These are phyloP conservation scores for Lypha dubia DNA, from an alignment of 2,888 invertebrate genomes.

Conservation along the genomic window DNA sequence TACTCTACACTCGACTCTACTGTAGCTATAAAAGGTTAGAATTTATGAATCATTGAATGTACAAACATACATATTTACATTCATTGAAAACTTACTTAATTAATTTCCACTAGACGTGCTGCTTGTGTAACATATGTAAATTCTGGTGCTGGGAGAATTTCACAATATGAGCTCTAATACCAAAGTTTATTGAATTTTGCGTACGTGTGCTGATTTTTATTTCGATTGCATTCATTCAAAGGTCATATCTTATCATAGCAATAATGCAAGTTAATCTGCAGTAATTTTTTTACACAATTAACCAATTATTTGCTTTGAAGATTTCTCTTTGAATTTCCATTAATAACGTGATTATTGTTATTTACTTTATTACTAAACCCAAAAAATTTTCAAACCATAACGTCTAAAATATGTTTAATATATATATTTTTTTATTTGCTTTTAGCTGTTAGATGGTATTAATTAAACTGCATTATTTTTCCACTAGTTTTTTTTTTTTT, in stretches of 20 bases:
- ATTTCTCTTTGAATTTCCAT: slow-evolving; percentile 44
- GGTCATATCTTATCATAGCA: neutral
- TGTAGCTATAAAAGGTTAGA: slow-evolving; percentile 62
- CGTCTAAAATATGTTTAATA: slow-evolving; percentile 37
- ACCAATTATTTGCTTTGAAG: slow-evolving; percentile 57
- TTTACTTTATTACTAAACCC: slow-evolving; percentile 41
- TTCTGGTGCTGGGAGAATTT: slow-evolving; percentile 24
- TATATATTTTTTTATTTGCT: slow-evolving; percentile 15
- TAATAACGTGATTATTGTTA: slow-evolving; percentile 1
- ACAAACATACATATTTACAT: neutral
- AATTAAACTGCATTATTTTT: slow-evolving; percentile 23
- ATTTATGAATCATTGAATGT: neutral
- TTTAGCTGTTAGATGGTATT: neutral
- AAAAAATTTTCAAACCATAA: slow-evolving; percentile 59
- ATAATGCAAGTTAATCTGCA: slow-evolving; percentile 11
- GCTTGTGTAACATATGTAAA: neutral
- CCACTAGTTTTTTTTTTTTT: neutral
- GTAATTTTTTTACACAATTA: slow-evolving; percentile 38
- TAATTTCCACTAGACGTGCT: slow-evolving; percentile 4
- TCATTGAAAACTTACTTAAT: neutral
- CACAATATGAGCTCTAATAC: too few species aligned
- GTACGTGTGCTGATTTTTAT: slow-evolving; percentile 66
- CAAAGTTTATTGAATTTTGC: slow-evolving; percentile 66
- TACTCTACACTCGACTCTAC: neutral
- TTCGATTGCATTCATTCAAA: slow-evolving; percentile 30